Conservation (phyloP, 2,888 invertebrate species). For the Xanthia icteritia region DNA sequence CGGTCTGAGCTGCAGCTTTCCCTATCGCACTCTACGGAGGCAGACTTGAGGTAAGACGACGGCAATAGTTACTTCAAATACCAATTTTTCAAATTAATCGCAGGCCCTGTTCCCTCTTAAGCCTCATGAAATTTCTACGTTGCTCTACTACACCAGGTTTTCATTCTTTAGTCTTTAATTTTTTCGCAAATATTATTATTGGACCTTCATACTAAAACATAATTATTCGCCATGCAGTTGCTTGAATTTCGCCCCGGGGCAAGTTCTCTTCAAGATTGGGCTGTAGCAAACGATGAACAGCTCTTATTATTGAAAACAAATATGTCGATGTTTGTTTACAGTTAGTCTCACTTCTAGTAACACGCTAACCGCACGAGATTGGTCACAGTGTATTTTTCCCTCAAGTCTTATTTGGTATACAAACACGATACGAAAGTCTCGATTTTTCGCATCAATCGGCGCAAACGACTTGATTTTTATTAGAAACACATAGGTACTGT, state of each 20-base stretch:
- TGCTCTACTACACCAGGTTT: conserved; percentile 3
- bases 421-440: not conserved
- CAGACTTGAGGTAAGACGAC: too few species aligned
- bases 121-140: conserved; percentile 23
- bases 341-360: conserved; percentile 11
- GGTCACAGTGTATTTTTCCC: not conserved
- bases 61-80: too few species aligned
- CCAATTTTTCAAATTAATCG: too few species aligned
- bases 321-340: conserved; percentile 21
- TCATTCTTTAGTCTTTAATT: conserved; percentile 8
- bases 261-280: conserved; percentile 7
- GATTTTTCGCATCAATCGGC: not conserved
- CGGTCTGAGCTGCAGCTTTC: too few species aligned
- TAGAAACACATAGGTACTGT: not conserved
- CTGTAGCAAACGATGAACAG: conserved; percentile 11
- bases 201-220: not conserved
- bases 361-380: not conserved
- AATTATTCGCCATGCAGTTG: not conserved
- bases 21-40: too few species aligned
- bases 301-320: conserved; percentile 8
- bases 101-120: too few species aligned
- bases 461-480: not conserved
- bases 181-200: conserved; percentile 7
- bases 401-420: conserved; percentile 1
- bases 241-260: not conserved